Conservation (phyloP, 2,888 invertebrate species). For the Caradrina kadenii region DNA sequence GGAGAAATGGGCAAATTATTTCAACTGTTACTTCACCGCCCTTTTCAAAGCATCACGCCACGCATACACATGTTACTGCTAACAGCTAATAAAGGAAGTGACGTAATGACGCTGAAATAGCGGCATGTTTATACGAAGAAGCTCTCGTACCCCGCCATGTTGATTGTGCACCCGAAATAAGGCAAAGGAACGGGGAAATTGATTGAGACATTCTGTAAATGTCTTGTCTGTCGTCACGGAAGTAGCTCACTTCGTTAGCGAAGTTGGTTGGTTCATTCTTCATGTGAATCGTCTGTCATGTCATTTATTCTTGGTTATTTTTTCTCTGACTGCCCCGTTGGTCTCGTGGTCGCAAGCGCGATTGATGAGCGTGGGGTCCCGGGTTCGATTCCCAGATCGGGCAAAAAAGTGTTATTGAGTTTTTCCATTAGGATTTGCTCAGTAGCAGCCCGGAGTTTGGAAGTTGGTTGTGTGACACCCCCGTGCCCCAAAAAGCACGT, state of each 20-base stretch:
- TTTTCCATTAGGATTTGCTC: too few species aligned
- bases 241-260: not conserved
- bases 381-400: too few species aligned
- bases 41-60: not conserved
- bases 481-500: too few species aligned
- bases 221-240: not conserved
- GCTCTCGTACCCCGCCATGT: constrained; percentile 6
- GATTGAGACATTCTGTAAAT: not conserved
- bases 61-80: constrained; percentile 13
- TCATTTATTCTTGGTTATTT: not conserved
- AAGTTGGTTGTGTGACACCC: too few species aligned
- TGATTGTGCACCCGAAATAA: constrained; percentile 12
- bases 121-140: constrained; percentile 24
- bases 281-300: not conserved
- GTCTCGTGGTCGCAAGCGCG: too few species aligned
- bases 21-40: not conserved
- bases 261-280: not conserved
- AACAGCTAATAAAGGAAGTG: constrained; percentile 35
- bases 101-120: constrained; percentile 17
- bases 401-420: too few species aligned
- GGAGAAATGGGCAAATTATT: not conserved
- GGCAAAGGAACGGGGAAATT: not conserved
- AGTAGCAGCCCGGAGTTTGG: too few species aligned
- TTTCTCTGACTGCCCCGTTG: too few species aligned
- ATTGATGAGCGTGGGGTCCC: too few species aligned